Conservation (phyloP, 2,797 vertebrate genomes). For the Pseudochirops cupreus region DNA sequence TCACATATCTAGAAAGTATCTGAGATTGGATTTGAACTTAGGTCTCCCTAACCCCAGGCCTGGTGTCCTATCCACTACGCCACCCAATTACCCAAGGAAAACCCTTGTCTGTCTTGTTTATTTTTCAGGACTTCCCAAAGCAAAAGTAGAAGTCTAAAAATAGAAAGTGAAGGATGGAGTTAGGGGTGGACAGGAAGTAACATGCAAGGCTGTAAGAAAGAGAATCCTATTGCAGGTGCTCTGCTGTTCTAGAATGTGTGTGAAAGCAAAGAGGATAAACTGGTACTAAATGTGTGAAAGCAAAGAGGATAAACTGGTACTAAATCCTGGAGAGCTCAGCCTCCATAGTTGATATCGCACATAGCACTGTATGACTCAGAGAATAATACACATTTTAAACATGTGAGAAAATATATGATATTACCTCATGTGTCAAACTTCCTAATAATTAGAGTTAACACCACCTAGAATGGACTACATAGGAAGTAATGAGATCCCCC, state of each 20-base stretch:
- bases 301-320: background rate
- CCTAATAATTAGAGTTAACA: background rate
- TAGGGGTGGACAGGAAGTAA: background rate
- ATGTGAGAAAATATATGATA: background rate
- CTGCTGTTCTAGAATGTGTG: background rate
- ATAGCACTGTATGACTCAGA: background rate
- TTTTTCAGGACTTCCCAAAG: background rate
- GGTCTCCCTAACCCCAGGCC: background rate
- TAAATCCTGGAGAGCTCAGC: background rate
- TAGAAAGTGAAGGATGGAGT: background rate
- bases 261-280: no score
- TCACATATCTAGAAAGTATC: background rate
- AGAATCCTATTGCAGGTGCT: background rate
- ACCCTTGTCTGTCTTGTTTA: background rate
- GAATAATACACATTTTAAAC: no score
- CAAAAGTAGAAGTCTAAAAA: background rate
- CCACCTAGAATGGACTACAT: background rate
- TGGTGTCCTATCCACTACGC: background rate
- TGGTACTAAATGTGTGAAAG: background rate
- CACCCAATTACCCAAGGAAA: background rate
- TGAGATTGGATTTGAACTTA: background rate
- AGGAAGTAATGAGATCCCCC: background rate
- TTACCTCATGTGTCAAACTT: background rate
- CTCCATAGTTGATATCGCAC: background rate
- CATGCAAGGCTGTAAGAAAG: background rate